Evolutionary conservation across 2,797 vertebrate species (phyloP), one percentile per base, ranked within the genome.

Genomic region (Bovichtus variegatus): DNA sequence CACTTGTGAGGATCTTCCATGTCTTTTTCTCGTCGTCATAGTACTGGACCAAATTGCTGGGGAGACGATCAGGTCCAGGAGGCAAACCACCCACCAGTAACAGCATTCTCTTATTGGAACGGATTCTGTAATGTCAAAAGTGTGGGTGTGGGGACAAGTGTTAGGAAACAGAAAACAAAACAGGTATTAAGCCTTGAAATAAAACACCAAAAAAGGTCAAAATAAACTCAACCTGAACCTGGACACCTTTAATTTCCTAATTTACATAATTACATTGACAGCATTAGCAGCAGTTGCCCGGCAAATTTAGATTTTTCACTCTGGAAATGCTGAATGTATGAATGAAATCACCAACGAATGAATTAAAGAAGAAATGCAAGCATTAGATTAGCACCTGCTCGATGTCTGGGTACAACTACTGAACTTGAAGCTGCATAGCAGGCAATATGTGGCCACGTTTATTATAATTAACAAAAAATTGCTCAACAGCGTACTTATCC

Each of bases 1-100:
- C 96, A 99, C 98, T 98, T 95, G 98, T 99, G 92, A 99, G 97
- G 93, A 99, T 99, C 96, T 99, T 99, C 98, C 98, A 99, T 1
- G 98, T 99, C 95, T 99, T 99, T 96, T 99, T 99, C 92, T 99
- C 97, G 58, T 99, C 98, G 46, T 99, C 98, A 41, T 99, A 99
- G 95, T 98, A 99, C 91, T 99, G 98, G 94, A 99, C 98, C 95
- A 99, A 96, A 95, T 99, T 99, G 95, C 98, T 99, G 90, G 98
- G 98, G 83, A 99, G 97, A 82, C 98, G 97, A 95, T 99, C 98
- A 23, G 98, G 98, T 95, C 98, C 98, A 23, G 98, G 98, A 92
- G 98, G 98, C 94, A 99, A 92, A 80, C 98, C 98, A 92, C 98
- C 98, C 86, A 98, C 98, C 95, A 99, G 87, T 91, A 99, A 95